Evolutionary conservation across 2,888 invertebrate genomes (phyloP), one percentile per base, ranked within the genome.

Genomic region (Drosophila picticornis): DNA sequence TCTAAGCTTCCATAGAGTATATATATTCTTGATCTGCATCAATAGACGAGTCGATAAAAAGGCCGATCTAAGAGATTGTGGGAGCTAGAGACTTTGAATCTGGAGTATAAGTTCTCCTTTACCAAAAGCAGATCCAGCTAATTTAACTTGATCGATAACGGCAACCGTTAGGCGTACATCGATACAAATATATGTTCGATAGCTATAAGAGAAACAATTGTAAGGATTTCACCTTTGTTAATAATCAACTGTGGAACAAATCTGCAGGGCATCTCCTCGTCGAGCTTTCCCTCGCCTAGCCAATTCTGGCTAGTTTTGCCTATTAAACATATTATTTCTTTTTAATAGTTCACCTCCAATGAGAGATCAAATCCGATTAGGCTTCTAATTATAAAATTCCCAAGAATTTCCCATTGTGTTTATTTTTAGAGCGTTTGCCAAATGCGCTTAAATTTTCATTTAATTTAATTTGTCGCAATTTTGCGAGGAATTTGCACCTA

Each of bases 401-500:
- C 31, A 1, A 25, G 63, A 77, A 72, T 60, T 72, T 2, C 16
- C 46, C 22, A 32, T 70, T 70, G 38, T 38, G 38, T 19, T 22
- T 22, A 46, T 58, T 50, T 72, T 52, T 19, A 57, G 46, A 48
- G 29, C 22, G 6, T 72, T 71, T 77, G 75, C 73, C 72, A 43
- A 43, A 22, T 71, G 69, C 69, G 72, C 67, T 61, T 66, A 72
- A 77, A 84, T 83, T 89, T 87, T 66, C 66, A 52, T 66, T 56
- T 69, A 73, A 81, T 72, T 88, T 77, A 56, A 80, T 66, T 67
- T 75, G 67, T 78, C 71, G 81, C 74, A 71, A 74, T 90, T 83
- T 86, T 79, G 72, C 67, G 48, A 76, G 76, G 82, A 90, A 86
- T 90, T 88, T 87, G 71, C 69, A 81, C 76, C 75, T 77, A 86